These are phyloP conservation scores for Caradrina kadenii DNA, from an alignment of 2,888 invertebrate species.

Conservation along the genomic window DNA sequence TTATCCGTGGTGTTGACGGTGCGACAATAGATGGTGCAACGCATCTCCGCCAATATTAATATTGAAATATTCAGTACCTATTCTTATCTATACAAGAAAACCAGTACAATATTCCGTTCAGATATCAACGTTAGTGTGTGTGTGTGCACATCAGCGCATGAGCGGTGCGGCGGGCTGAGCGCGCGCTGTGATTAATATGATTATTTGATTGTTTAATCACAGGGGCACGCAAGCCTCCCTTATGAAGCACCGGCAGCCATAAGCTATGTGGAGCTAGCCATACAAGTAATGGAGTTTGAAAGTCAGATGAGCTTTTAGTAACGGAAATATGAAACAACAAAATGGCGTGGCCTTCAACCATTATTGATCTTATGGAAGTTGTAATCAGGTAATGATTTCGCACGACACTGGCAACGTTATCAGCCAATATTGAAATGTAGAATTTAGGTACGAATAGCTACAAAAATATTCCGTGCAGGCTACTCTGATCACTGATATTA, in stretches of 20 bases:
- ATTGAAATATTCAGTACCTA: slow-evolving; percentile 17
- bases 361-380: neutral
- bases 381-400: neutral
- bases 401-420: too few relatives aligned
- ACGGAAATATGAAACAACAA: neutral
- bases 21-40: neutral
- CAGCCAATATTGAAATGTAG: neutral
- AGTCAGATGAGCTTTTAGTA: slow-evolving; percentile 6
- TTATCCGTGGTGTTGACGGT: neutral
- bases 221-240: slow-evolving; percentile 59
- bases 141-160: slow-evolving; percentile 33
- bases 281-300: slow-evolving; percentile 11
- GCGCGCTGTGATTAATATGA: slow-evolving; percentile 72
- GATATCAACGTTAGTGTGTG: slow-evolving; percentile 8
- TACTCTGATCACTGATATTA: neutral
- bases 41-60: slow-evolving; percentile 23
- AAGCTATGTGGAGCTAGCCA: neutral
- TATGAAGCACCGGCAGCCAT: slow-evolving; percentile 18
- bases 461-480: neutral
- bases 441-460: neutral
- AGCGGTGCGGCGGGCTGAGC: slow-evolving; percentile 57
- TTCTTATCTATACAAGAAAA: slow-evolving; percentile 13
- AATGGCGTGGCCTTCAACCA: neutral
- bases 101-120: slow-evolving; percentile 17
- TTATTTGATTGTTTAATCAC: slow-evolving; percentile 78